Evolutionary conservation across 2,113 vertebrate genomes (phyloP).

Genomic region (Thinocorus orbignyianus): DNA sequence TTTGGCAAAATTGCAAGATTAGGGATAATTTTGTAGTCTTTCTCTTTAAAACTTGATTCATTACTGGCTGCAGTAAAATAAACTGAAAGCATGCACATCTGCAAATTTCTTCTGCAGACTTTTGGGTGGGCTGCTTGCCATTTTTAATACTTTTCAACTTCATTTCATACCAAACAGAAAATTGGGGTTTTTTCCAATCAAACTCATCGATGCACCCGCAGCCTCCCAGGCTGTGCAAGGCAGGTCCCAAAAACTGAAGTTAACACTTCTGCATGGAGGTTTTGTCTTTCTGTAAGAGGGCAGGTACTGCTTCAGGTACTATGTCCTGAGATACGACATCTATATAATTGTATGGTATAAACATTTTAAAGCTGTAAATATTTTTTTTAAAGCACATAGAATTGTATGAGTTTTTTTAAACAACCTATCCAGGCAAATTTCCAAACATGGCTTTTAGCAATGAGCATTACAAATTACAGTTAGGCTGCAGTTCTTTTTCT

Average conservation of each 20-base stretch:
- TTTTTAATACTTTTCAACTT: background rate
- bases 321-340: background rate
- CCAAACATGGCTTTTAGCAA: background rate
- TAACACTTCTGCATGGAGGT: background rate
- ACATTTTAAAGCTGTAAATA: background rate
- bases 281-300: background rate
- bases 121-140: background rate
- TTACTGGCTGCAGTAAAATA: background rate
- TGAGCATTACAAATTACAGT: background rate
- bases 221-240: background rate
- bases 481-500: background rate
- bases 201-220: fast-evolving
- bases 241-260: background rate
- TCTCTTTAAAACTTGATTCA: background rate
- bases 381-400: background rate
- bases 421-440: background rate
- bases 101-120: background rate
- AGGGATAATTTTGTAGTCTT: background rate
- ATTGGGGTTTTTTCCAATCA: background rate
- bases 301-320: background rate
- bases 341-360: background rate
- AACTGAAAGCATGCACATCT: background rate
- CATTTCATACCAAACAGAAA: background rate
- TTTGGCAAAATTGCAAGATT: background rate
- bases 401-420: background rate